Evolutionary conservation across 2,888 invertebrate species (phyloP), one percentile per base, ranked within the genome.

Genomic region (Netelia virgata): DNA sequence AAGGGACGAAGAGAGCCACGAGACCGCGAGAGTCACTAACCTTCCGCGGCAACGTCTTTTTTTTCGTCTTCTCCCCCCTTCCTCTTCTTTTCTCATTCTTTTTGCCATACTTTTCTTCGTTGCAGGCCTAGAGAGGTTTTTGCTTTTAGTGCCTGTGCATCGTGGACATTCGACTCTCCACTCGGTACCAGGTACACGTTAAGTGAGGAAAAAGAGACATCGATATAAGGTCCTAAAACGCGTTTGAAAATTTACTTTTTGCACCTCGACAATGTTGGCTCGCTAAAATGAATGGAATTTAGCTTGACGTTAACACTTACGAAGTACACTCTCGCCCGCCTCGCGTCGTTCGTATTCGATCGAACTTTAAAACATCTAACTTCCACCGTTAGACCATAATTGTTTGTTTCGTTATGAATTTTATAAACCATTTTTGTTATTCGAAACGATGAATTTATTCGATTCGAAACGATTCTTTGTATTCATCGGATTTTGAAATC

Each of bases 11-110:
- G 47, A 47, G 47, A 47, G 47, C 43, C 47, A n/a, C 75, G 79
- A 59, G 75, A 61, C 69, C 81, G 77, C 75, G 66, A 55, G 86
- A 89, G 90, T 89, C 90, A 89, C 86, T 89, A 89, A 90, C 90
- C 90, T 89, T 85, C 79, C 82, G 53, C 83, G 76, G 68, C 69
- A 66, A 77, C 79, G 28, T 75, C 80, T 59, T 70, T 81, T 81
- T 77, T 77, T 59, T 72, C 74, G 57, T 64, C 57, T 74, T 80
- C 81, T 76, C 84, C 66, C 53, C 75, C 66, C 61, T 87, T 43
- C 53, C 87, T 3, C 28, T 28, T 28, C 28, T 28, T 28, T 5
- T 28, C 28, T 28, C 28, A 28, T 28, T 28, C 28, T 28, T 28
- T 28, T 28, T 57, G 10, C 47, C 74, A 50, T 59, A 70, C 28